phyloP scores from a whole-genome alignment of 2,888 invertebrate species.

The Dromius quadrimaculatus region DNA sequence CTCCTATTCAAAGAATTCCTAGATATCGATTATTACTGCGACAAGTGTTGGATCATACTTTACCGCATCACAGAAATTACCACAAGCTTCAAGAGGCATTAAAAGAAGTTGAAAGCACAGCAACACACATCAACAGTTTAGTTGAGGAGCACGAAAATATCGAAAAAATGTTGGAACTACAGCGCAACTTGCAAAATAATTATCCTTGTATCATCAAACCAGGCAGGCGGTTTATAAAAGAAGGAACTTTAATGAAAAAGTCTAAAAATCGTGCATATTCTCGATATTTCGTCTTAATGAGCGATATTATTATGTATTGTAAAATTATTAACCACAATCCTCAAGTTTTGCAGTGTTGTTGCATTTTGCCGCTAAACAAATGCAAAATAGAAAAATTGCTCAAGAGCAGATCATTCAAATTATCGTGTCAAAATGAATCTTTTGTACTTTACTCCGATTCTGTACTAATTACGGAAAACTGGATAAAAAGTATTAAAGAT shows the following conservation, averaged over 20 bases:
- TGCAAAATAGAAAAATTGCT: slow-evolving; percentile 73
- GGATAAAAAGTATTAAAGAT: slow-evolving; percentile 71
- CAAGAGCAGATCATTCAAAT: slow-evolving; percentile 72
- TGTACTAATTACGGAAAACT: slow-evolving; percentile 69
- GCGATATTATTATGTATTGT: slow-evolving; percentile 80
- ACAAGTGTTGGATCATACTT: slow-evolving; percentile 75
- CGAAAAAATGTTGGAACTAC: slow-evolving; percentile 76
- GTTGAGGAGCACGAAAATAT: slow-evolving; percentile 81
- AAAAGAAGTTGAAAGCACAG: slow-evolving; percentile 75
- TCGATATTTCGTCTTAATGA: slow-evolving; percentile 77
- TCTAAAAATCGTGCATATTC: slow-evolving; percentile 63
- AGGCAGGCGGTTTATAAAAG: slow-evolving; percentile 77
- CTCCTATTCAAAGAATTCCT: slow-evolving; percentile 83
- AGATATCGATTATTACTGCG: slow-evolving; percentile 79
- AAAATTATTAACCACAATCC: slow-evolving; percentile 72
- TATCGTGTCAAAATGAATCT: slow-evolving; percentile 72
- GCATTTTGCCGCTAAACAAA: slow-evolving; percentile 78
- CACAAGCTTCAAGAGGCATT: slow-evolving; percentile 70
- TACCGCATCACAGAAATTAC: slow-evolving; percentile 65
- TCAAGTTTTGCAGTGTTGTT: slow-evolving; percentile 73
- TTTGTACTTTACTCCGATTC: slow-evolving; percentile 71
- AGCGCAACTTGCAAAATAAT: slow-evolving; percentile 72
- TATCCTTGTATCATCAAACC: slow-evolving; percentile 77
- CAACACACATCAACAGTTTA: slow-evolving; percentile 79
- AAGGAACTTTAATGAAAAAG: slow-evolving; percentile 74